A percentile compares a stretch with the other conserved stretches of the same genome.
These are phyloP conservation scores for Oceanites oceanicus DNA, from an alignment of 2,113 vertebrate species.

Conservation along the genomic window DNA sequence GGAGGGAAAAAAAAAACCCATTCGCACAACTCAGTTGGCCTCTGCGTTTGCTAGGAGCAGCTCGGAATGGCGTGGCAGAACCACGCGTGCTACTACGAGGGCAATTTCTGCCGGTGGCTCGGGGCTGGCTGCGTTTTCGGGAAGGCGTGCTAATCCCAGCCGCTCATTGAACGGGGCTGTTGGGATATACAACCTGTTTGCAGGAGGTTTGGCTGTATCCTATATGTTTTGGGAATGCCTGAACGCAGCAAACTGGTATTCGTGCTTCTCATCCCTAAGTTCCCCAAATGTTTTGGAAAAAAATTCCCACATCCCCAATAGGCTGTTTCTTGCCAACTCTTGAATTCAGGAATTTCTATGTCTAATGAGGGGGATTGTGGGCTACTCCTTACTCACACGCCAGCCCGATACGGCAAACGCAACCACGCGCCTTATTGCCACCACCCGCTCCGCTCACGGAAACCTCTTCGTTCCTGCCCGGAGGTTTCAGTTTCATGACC, in stretches of 20 bases:
- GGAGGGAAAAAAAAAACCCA: background rate
- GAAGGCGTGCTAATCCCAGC: fast-evolving
- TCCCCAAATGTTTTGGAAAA: background rate
- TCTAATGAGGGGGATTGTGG: background rate
- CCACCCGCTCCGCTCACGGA: background rate
- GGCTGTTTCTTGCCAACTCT: background rate
- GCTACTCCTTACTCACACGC: no score
- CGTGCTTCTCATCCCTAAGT: background rate
- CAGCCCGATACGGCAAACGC: fast-evolving
- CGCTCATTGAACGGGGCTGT: background rate
- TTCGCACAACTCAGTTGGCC: fast-evolving
- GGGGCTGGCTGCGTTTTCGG: background rate
- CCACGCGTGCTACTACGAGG: background rate
- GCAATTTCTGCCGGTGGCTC: background rate
- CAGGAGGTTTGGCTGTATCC: background rate
- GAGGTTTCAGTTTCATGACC: background rate
- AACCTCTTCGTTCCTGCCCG: background rate
- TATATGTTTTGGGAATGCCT: background rate
- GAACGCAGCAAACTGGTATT: background rate
- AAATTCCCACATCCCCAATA: background rate
- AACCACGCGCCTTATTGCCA: fast-evolving
- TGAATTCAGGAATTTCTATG: background rate
- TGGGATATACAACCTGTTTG: background rate
- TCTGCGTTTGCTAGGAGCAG: background rate
- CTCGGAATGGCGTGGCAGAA: background rate